Evolutionary conservation across 23 tunicate species (phyloP), one percentile per base, ranked within the genome.

Genomic region (Trididemnum nubilum): DNA sequence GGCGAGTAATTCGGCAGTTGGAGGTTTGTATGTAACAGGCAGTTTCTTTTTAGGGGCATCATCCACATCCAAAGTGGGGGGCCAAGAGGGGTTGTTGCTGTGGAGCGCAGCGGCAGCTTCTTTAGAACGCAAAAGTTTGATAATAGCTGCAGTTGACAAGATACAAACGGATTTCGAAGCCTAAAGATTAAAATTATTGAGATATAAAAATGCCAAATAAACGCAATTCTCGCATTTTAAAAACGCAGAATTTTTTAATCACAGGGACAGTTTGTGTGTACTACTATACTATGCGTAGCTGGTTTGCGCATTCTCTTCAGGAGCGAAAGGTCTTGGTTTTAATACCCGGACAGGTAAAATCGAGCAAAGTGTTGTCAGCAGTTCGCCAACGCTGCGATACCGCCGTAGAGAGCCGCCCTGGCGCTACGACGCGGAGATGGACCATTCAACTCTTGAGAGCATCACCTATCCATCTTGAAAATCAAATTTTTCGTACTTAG

Each of bases 1-100:
- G 0, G 98, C 85, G 5, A 93, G 81, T 84, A 93, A 28, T 59
- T 93, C 98, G 28, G 92, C 77, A 4, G 98, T 93, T 0, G 98
- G 98, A 22, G 98, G 98, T 0, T 85, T 85, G 79, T 93, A 93
- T 19, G 71, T 72, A 35, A 93, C 74, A 36, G 84, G 80, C 0
- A 66, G 22, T 27, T 59, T 51, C 61, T 85, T 85, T 51, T 78
- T 86, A 0, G 98, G 93, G 51, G 79, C 59, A 29, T 93, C 98
- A 15, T 93, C 98, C 27, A 84, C 50, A 60, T 93, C 98, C 36
- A 93, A 51, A 0, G 88, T 75, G 0, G 92, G 92, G 3, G 98
- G 98, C 97, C 97, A 91, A 0, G 78, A 36, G 29, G 72, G 22
- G 24, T 26, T 78, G 27, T 26, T 30, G n/a, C 36, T 29, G 49